Evolutionary conservation across 2,888 invertebrate genomes (phyloP).

Genomic region (Trachelus iudaicus): DNA sequence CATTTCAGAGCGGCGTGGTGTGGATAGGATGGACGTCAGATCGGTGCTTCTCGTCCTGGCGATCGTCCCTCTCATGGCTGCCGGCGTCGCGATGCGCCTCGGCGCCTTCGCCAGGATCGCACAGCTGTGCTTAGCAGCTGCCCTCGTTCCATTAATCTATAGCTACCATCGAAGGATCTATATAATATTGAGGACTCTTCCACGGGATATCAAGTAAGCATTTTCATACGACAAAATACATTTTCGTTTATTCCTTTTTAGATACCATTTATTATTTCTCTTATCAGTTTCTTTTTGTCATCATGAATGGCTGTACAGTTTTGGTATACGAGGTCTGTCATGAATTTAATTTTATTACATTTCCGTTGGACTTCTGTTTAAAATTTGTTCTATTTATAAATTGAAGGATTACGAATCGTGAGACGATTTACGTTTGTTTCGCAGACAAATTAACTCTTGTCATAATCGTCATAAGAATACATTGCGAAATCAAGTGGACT

Average conservation of each 20-base stretch:
- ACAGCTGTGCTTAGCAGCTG: conserved; percentile 48
- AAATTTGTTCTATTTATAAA: neutral
- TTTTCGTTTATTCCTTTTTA: neutral
- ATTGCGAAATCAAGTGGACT: neutral
- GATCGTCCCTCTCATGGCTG: conserved; percentile 53
- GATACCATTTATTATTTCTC: neutral
- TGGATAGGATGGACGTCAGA: conserved; percentile 55
- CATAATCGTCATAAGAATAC: neutral
- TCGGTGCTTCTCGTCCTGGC: conserved; percentile 51
- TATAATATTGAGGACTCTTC: conserved; percentile 54
- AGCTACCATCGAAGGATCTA: conserved; percentile 56
- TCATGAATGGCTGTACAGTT: neutral
- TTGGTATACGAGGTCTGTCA: neutral
- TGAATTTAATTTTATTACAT: neutral
- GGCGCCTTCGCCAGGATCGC: conserved; percentile 50
- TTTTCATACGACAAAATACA: neutral
- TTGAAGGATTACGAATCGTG: neutral
- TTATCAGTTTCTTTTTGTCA: neutral
- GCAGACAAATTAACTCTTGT: neutral
- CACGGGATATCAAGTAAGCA: conserved; percentile 59
- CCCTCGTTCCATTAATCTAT: conserved; percentile 50
- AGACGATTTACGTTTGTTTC: neutral
- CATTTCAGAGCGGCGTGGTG: conserved; percentile 23
- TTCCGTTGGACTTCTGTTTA: neutral
- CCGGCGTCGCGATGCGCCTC: conserved; percentile 48